Base-by-base conservation (phyloP, 64 coral and sea anemone genomes). In the Montipora efflorescens region DNA sequence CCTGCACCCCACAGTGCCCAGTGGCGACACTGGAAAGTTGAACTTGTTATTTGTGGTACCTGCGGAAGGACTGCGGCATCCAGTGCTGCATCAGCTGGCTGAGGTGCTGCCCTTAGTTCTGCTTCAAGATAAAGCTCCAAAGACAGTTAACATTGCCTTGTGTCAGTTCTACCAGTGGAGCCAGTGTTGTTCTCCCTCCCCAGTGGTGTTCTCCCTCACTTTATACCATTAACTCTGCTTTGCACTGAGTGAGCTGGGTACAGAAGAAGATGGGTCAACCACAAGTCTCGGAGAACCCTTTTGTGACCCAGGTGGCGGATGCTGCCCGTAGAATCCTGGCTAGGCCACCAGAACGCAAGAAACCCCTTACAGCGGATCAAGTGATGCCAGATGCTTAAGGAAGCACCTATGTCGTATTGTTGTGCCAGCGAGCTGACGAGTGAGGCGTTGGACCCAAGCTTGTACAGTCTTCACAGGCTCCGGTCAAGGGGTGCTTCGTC, bases 161-260 rank as follows among this genome's bases (percentile, higher is more conserved):
- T 75, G 67, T 53, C 70, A 88, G 72, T 74, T 88, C 69, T 88
- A 75, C 67, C 68, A 73, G 83, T 87, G 66, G 57, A 81, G 49
- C 50, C 49, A 66, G 80, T 62, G 80, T 55, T 83, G 53, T 83
- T 83, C 20, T 83, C 66, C 80, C 80, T 95, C 94, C 66, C 80
- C 80, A 83, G 80, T 64, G 62, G 66, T 83, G 53, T 83, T 83
- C 20, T 83, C 66, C 80, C 80, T 95, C 94, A 59, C 48, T 79
- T 47, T 66, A 57, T 23, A 57, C 94, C 18, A 76, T 92, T 92
- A 21, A 89, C 50, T 83, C 70, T 50, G 77, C 84, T 48, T 64
- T 89, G 76, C 92, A 96, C 71, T 78, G 83, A 49, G 81, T 93
- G 66, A 51, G 58, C 55, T 95, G 90, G 94, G 94, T 87, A 59